phyloP scores from a whole-genome alignment of 2,797 vertebrate genomes.

The Cryptoblepharus egeriae region DNA sequence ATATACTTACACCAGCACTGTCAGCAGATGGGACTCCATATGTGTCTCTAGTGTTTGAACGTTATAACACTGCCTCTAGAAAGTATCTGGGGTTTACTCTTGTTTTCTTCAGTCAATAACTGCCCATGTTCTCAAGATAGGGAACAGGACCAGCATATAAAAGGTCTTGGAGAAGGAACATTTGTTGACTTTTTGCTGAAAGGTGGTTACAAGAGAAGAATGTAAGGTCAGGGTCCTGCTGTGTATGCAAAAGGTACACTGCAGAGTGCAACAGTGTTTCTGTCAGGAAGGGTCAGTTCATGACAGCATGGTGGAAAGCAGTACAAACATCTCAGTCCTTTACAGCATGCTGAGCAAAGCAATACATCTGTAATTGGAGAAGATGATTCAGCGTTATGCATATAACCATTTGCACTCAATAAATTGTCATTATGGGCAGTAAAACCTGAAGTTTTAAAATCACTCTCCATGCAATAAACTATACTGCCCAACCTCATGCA shows the following conservation, averaged over 20 bases:
- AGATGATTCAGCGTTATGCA: neutral
- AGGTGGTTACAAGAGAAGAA: constrained; percentile 20
- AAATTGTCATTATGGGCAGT: neutral
- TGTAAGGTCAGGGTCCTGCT: neutral
- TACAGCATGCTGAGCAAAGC: constrained; percentile 7
- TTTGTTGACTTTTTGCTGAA: neutral
- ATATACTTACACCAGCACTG: neutral
- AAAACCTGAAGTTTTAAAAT: neutral
- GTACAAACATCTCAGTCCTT: constrained; percentile 2
- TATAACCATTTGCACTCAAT: neutral
- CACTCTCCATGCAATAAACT: neutral
- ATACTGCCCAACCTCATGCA: no score
- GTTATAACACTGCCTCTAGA: rapidly evolving
- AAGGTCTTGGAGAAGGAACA: neutral
- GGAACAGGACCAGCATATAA: neutral
- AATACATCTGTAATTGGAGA: constrained; percentile 2
- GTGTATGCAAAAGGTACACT: constrained; percentile 9
- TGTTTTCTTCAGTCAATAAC: neutral
- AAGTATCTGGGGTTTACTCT: neutral
- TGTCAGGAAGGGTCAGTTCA: neutral
- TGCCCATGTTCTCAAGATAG: rapidly evolving
- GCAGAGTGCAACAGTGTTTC: constrained; percentile 7
- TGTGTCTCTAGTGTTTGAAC: no score
- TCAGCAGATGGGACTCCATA: neutral
- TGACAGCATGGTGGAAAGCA: constrained; percentile 10